Evolutionary conservation across 2,888 invertebrate species (phyloP).

Genomic region (Ectemnius cavifrons): DNA sequence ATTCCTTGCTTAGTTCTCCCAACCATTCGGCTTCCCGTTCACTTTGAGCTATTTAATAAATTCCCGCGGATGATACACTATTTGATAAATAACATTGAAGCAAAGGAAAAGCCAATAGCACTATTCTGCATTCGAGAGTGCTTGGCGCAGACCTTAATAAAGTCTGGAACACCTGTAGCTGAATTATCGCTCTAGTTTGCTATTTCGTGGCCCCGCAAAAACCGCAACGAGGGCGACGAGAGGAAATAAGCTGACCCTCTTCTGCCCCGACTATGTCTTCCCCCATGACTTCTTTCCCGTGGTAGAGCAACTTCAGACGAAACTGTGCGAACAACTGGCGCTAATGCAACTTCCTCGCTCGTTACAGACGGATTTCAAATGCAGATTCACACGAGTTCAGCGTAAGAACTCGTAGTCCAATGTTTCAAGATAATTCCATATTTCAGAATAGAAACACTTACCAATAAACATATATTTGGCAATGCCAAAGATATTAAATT

Average conservation of each 20-base stretch:
- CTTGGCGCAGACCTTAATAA: constrained; percentile 63
- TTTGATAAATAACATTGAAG: too few species aligned
- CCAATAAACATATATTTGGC: too few species aligned
- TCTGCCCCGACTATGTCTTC: constrained; percentile 33
- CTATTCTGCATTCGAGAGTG: neutral
- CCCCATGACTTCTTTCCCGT: constrained; percentile 28
- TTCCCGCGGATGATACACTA: too few species aligned
- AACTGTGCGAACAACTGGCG: constrained; percentile 40
- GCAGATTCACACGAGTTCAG: constrained; percentile 27
- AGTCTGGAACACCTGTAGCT: constrained; percentile 70
- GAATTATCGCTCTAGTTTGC: constrained; percentile 72
- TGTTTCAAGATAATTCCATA: neutral
- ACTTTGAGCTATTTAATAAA: too few species aligned
- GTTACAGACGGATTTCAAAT: constrained; percentile 44
- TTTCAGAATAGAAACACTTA: constrained; percentile 2
- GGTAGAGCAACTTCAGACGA: constrained; percentile 35
- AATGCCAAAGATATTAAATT: too few species aligned
- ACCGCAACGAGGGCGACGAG: constrained; percentile 38
- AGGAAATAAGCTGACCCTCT: constrained; percentile 44
- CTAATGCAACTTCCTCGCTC: constrained; percentile 51
- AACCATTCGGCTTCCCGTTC: too few species aligned
- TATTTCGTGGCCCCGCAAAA: constrained; percentile 56
- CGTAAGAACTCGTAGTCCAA: constrained; percentile 10
- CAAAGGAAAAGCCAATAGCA: too few species aligned
- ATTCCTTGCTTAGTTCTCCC: too few species aligned